These are phyloP conservation scores for Progne subis DNA, from an alignment of 2,113 vertebrate genomes.

Conservation along the genomic window DNA sequence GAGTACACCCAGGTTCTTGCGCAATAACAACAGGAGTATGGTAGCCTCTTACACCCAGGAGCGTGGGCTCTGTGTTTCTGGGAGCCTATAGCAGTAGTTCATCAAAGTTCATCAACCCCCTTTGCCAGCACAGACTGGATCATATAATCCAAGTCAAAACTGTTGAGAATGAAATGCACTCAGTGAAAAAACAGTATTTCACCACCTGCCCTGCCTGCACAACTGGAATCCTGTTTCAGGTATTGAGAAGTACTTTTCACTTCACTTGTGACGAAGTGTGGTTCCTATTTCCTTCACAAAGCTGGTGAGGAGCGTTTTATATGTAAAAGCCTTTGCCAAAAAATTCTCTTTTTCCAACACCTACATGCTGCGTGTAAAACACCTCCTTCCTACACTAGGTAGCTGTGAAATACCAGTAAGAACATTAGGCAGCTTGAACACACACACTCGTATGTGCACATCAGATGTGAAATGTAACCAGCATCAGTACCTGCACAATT, in stretches of 20 bases:
- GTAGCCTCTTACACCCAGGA: neutral
- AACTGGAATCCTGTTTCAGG: neutral
- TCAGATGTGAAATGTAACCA: neutral
- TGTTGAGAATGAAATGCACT: neutral
- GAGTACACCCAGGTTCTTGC: neutral
- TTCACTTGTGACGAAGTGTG: neutral
- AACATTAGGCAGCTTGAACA: neutral
- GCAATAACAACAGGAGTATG: fast-evolving
- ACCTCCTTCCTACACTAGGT: neutral
- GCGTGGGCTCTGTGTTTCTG: neutral
- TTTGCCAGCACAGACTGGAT: neutral
- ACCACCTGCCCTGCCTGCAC: neutral
- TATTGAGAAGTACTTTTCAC: neutral
- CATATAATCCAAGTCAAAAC: neutral
- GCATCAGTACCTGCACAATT: constrained; percentile 86
- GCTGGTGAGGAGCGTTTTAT: neutral
- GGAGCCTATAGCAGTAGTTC: neutral
- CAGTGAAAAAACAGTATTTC: neutral
- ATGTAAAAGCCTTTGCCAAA: neutral
- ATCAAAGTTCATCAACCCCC: neutral
- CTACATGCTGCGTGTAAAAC: neutral
- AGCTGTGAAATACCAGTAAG: neutral
- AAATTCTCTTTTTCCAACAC: neutral
- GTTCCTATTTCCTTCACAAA: neutral
- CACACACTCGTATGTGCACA: neutral